These are phyloP conservation scores for Puntigrus tetrazona DNA, from an alignment of 2,113 vertebrate species.

Conservation along the genomic window DNA sequence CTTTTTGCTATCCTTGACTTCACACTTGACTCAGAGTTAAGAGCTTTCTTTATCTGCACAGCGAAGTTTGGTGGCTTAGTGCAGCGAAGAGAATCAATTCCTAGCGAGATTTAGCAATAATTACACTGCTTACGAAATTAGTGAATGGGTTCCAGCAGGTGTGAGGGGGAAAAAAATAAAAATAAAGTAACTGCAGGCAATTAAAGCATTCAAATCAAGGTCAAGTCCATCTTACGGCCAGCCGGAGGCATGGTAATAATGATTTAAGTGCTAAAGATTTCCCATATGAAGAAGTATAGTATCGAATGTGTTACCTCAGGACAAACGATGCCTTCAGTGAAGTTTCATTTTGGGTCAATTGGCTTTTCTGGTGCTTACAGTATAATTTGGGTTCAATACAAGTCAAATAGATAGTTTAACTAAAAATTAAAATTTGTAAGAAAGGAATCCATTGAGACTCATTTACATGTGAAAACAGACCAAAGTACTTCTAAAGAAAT, in stretches of 20 bases:
- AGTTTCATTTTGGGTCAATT: slow-evolving; percentile 57
- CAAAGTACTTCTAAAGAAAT: too few relatives aligned
- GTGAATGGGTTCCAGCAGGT: slow-evolving; percentile 61
- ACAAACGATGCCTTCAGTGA: slow-evolving; percentile 47
- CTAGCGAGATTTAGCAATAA: slow-evolving; percentile 61
- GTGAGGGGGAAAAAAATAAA: too few relatives aligned
- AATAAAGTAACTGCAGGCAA: slow-evolving; percentile 49
- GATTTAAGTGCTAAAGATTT: slow-evolving; percentile 59
- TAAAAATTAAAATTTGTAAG: not conserved
- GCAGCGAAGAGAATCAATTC: slow-evolving; percentile 64
- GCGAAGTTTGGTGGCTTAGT: slow-evolving; percentile 7
- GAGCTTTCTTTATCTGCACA: slow-evolving; percentile 40
- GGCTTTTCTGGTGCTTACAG: slow-evolving; percentile 55
- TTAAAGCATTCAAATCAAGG: slow-evolving; percentile 58
- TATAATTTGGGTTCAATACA: not conserved
- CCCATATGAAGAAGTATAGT: slow-evolving; percentile 53
- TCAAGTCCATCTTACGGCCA: slow-evolving; percentile 52
- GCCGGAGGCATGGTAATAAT: slow-evolving; percentile 57
- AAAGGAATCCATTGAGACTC: too few relatives aligned
- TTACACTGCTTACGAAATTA: slow-evolving; percentile 61
- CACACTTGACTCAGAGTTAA: slow-evolving; percentile 12
- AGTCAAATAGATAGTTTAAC: not conserved
- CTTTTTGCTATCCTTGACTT: slow-evolving; percentile 45
- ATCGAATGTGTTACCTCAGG: slow-evolving; percentile 56
- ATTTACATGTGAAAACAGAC: too few relatives aligned